These are phyloP conservation scores for Leucoraja ocellata DNA, from an alignment of 2,797 vertebrate species.

Conservation along the genomic window DNA sequence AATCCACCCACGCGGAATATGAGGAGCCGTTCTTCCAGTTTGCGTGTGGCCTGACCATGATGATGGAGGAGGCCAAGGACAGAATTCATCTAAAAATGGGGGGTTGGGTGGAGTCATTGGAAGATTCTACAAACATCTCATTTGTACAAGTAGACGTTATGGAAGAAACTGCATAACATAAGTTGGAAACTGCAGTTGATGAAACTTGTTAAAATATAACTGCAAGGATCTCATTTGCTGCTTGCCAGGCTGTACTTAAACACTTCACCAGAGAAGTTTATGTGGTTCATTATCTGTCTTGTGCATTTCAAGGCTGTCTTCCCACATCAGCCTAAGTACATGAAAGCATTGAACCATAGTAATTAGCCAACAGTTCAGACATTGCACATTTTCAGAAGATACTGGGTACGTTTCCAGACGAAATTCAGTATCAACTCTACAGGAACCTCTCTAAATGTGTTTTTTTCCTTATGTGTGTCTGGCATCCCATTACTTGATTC, in stretches of 20 bases:
- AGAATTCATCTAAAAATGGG: background rate
- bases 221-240: background rate
- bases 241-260: background rate
- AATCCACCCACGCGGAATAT: too few species aligned
- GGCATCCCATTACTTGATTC: background rate
- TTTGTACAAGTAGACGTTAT: background rate
- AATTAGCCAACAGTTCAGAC: background rate
- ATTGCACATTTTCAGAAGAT: background rate
- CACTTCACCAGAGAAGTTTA: background rate
- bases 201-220: background rate
- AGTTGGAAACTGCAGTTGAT: background rate
- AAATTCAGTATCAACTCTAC: background rate
- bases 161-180: background rate
- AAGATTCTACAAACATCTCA: background rate
- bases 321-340: constrained; percentile 3
- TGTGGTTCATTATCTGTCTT: background rate
- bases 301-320: background rate
- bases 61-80: too few species aligned
- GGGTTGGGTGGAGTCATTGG: background rate
- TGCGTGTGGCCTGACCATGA: too few species aligned
- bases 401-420: background rate
- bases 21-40: too few species aligned
- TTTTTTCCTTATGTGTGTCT: background rate
- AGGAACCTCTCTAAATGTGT: background rate
- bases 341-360: background rate